Conservation (phyloP, 2,113 vertebrate genomes). For the Hiodon tergisus region DNA sequence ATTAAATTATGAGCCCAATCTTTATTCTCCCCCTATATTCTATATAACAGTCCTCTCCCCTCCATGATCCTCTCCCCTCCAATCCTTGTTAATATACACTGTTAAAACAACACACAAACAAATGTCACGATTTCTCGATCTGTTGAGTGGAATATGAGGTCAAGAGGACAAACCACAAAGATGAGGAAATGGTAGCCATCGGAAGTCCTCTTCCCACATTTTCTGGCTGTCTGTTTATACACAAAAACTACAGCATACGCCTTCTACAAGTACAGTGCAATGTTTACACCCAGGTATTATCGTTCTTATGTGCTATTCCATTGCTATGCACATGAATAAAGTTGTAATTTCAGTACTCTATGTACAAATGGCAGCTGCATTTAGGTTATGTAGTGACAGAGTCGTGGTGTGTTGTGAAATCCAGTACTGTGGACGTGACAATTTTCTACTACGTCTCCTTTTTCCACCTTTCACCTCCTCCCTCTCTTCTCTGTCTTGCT, state of each 20-base stretch:
- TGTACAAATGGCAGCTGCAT: slow-evolving; percentile 26
- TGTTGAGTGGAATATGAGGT: slow-evolving; percentile 1
- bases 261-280: slow-evolving; percentile 51
- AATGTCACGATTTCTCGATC: not conserved
- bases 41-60: slow-evolving; percentile 1
- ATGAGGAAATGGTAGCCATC: slow-evolving; percentile 4
- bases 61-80: not conserved
- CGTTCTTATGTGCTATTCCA: slow-evolving; percentile 31
- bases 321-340: slow-evolving; percentile 27
- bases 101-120: not conserved
- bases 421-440: slow-evolving; percentile 34
- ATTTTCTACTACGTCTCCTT: not conserved
- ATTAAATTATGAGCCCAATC: slow-evolving; percentile 63
- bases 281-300: slow-evolving; percentile 29
- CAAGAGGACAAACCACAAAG: not conserved
- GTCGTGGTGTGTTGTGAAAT: slow-evolving; percentile 25
- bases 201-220: not conserved
- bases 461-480: not conserved
- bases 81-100: not conserved
- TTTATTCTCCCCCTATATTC: slow-evolving; percentile 37
- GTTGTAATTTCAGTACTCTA: slow-evolving; percentile 18
- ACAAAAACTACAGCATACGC: slow-evolving; percentile 44
- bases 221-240: slow-evolving; percentile 26
- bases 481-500: not conserved
- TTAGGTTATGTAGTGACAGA: slow-evolving; percentile 16